Evolutionary conservation across 1,140 invertebrate genomes (phyloP).

Genomic region (Mamestra configurata): DNA sequence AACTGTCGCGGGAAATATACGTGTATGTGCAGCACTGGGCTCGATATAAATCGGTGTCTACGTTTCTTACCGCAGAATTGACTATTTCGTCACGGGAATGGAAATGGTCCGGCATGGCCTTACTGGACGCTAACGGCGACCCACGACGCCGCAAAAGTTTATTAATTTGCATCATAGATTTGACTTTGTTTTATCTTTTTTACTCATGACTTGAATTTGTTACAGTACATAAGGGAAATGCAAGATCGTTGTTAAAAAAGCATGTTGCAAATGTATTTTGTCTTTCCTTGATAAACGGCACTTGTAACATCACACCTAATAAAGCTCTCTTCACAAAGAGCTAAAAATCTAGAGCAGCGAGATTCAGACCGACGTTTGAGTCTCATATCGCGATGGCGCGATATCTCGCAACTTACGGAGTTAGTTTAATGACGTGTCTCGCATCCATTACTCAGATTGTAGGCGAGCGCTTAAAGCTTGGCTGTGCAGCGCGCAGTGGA

Average conservation of each 20-base stretch:
- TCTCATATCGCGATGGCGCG: neutral
- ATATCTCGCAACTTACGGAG: constrained; percentile 20
- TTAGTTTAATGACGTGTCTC: constrained; percentile 39
- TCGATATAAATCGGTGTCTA: neutral
- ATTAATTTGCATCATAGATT: too few species aligned
- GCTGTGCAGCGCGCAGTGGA: constrained; percentile 41
- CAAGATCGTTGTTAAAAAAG: too few species aligned
- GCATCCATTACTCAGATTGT: constrained; percentile 29
- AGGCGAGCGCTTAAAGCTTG: constrained; percentile 8
- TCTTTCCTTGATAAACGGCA: too few species aligned
- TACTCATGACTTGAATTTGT: too few species aligned
- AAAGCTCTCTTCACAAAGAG: neutral
- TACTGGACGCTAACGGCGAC: too few species aligned
- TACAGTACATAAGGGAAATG: too few species aligned
- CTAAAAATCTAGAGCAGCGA: neutral
- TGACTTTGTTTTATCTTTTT: too few species aligned
- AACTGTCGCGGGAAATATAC: neutral
- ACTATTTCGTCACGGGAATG: neutral
- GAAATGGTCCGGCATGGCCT: neutral
- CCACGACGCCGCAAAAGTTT: too few species aligned
- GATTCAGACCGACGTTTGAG: too few species aligned
- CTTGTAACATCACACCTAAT: too few species aligned
- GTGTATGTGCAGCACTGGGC: neutral
- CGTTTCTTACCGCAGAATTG: neutral
- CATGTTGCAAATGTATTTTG: too few species aligned